Base-by-base conservation (phyloP, 1,140 invertebrate genomes). In the Ostrea edulis region DNA sequence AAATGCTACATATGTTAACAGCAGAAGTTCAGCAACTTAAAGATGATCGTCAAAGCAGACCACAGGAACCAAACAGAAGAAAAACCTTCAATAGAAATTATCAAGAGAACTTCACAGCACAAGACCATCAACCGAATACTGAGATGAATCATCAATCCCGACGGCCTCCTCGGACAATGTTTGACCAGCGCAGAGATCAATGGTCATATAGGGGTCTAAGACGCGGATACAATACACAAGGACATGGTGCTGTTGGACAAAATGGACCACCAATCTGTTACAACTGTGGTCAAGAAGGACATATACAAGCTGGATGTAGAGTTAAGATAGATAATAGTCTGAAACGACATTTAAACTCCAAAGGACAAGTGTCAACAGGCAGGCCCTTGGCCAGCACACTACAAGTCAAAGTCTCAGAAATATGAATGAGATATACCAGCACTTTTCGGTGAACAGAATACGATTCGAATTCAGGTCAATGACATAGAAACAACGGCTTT, bases 401-500 rank as follows among this genome's bases (percentile, higher is more conserved):
- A 29, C 17, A 14, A 81, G 71, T 22, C 20, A 22, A 14, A n/a
- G n/a, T n/a, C n/a, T n/a, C n/a, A n/a, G n/a, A n/a, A n/a, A n/a
- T 14, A 17, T 25, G 22, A 12, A 25, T n/a, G n/a, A n/a, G n/a
- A n/a, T n/a, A 17, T 77, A 68, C 54, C 84, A 4, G 84, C 29
- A 62, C 25, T 88, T 2, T 53, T 85, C 2, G 88, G 88, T 12
- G 54, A 9, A 62, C 12, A 62, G 7, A 88, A 82, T 35, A 85
- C 88, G 83, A 62, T 85, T 17, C 14, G n/a, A 5, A 82, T 90
- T 55, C 1, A 25, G 52, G 54, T 88, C 68, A 53, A 88, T 83
- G 82, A 86, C 5, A 51, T 84, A 14, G 20, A 51, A 44, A 86
- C 84, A 17, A 54, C n/a, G 7, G 86, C 81, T n/a, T 52, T 89